Conservation (phyloP, 1,140 invertebrate species). For the Drosophila lowei region DNA sequence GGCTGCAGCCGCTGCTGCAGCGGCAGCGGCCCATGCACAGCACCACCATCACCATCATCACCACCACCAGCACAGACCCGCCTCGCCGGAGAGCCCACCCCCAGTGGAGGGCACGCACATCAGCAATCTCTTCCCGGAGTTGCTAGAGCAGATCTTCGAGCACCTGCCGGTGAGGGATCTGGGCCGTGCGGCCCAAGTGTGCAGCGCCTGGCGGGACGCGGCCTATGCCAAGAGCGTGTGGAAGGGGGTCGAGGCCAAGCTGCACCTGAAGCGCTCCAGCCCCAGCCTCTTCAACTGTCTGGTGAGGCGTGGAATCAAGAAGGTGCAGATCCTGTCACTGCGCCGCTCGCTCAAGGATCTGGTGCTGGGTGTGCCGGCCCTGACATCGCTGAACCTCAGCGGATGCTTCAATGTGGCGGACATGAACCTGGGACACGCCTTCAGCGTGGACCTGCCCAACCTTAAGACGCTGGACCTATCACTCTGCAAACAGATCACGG, state of each 20-base stretch:
- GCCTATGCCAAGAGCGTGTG: constrained; percentile 96
- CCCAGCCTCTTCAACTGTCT: constrained; percentile 93
- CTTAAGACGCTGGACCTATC: constrained; percentile 93
- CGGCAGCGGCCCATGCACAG: constrained; percentile 66
- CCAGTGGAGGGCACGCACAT: constrained; percentile 89
- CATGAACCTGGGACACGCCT: constrained; percentile 91
- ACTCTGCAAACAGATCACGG: constrained; percentile 97
- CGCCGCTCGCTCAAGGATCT: constrained; percentile 93
- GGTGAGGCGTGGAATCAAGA: constrained; percentile 92
- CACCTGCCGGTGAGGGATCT: constrained; percentile 94
- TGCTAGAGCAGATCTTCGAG: constrained; percentile 95
- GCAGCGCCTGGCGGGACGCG: constrained; percentile 94
- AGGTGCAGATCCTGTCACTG: constrained; percentile 94
- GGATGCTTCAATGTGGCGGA: constrained; percentile 97
- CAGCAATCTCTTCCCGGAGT: constrained; percentile 94
- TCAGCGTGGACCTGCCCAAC: constrained; percentile 88
- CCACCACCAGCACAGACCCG: constrained; percentile 84
- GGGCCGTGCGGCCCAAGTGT: constrained; percentile 95
- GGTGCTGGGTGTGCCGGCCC: constrained; percentile 91
- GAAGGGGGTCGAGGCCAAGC: constrained; percentile 94
- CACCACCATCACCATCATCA: constrained; percentile 77
- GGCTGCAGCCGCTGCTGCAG: constrained; percentile 73
- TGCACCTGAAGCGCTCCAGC: constrained; percentile 93
- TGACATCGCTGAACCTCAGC: constrained; percentile 94
- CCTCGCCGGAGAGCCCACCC: constrained; percentile 73